Evolutionary conservation across 2,888 invertebrate genomes (phyloP).

Genomic region (Tetranychus piercei): DNA sequence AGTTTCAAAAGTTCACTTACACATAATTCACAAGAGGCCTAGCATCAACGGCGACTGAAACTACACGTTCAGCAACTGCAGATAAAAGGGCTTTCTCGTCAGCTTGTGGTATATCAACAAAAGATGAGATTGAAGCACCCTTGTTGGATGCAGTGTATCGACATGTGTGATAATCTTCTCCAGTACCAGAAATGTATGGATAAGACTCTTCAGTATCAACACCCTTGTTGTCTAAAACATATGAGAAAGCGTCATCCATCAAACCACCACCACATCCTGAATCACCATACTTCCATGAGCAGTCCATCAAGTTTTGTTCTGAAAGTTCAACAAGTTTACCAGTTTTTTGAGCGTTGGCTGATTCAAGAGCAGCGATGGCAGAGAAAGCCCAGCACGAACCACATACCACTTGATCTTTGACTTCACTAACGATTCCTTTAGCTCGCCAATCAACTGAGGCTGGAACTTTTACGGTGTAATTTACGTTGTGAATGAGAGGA

Average conservation of each 20-base stretch:
- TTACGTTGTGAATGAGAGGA: no score
- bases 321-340: no score
- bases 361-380: conserved; percentile 37
- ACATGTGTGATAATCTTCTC: conserved; percentile 21
- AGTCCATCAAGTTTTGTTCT: no score
- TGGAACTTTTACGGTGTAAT: conserved; percentile 34
- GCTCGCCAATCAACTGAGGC: conserved; percentile 62
- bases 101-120: conserved; percentile 29
- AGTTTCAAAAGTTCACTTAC: no score
- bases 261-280: conserved; percentile 45
- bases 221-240: conserved; percentile 50
- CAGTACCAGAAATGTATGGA: conserved; percentile 30
- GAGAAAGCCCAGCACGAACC: conserved; percentile 89
- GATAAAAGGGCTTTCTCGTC: conserved; percentile 31
- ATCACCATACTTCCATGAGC: no score
- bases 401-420: conserved; percentile 78
- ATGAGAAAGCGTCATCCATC: conserved; percentile 62
- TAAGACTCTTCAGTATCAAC: conserved; percentile 40
- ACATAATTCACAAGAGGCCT: no score
- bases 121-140: no score
- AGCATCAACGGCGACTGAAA: conserved; percentile 28
- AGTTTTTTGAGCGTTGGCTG: no score
- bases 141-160: conserved; percentile 23
- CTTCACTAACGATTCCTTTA: conserved; percentile 60
- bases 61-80: no score